Evolutionary conservation across 2,797 vertebrate genomes (phyloP).

Genomic region (Aplochiton taeniatus): DNA sequence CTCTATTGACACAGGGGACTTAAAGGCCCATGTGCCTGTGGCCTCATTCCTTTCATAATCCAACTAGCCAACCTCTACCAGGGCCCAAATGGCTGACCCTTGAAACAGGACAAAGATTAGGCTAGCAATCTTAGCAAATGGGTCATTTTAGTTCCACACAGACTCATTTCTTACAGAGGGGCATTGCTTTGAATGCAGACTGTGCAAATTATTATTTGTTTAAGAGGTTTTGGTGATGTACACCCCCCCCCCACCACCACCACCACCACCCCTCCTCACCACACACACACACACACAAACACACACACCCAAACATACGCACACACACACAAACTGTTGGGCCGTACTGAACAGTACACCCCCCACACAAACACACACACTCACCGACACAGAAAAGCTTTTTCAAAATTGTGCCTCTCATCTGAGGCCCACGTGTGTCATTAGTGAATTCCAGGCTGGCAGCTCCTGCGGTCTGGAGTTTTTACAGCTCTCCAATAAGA

Average conservation of each 20-base stretch:
- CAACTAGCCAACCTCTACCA: slow-evolving; percentile 51
- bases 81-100: slow-evolving; percentile 51
- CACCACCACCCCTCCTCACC: neutral
- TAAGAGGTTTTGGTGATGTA: neutral
- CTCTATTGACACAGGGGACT: slow-evolving; percentile 79
- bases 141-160: slow-evolving; percentile 50
- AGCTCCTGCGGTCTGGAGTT: slow-evolving; percentile 72
- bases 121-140: slow-evolving; percentile 49
- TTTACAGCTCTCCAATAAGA: slow-evolving; percentile 71
- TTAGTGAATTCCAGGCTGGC: slow-evolving; percentile 77
- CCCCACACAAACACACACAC: slow-evolving; percentile 28
- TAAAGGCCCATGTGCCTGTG: slow-evolving; percentile 74
- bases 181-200: too few relatives aligned
- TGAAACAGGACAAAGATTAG: slow-evolving; percentile 44
- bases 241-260: neutral
- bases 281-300: slow-evolving; percentile 23
- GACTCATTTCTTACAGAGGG: too few relatives aligned
- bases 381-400: neutral
- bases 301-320: slow-evolving; percentile 33
- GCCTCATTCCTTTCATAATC: slow-evolving; percentile 81
- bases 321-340: slow-evolving; percentile 46
- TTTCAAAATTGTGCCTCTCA: slow-evolving; percentile 65
- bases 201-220: too few relatives aligned
- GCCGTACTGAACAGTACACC: slow-evolving; percentile 50
- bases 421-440: slow-evolving; percentile 77